A percentile compares a stretch with the other conserved stretches of the same genome.
Conservation (phyloP, 2,113 vertebrate species). For the Camelus bactrianus region DNA sequence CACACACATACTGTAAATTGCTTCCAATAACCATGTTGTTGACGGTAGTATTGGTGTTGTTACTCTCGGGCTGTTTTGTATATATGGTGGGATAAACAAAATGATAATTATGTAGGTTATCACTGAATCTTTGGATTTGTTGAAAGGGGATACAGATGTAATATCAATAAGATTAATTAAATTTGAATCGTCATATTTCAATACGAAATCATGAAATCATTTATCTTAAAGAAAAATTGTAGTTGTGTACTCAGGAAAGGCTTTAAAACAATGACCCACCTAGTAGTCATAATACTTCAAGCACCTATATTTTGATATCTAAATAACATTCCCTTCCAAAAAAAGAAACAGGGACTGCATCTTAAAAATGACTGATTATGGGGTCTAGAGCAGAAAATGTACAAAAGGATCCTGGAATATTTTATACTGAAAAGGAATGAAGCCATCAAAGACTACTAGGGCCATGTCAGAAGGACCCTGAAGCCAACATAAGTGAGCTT, state of each 20-base stretch:
- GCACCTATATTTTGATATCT: not conserved
- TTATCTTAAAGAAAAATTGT: conserved; percentile 7
- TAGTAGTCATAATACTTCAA: not conserved
- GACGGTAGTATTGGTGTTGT: not conserved
- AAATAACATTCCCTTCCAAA: not conserved
- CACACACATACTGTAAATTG: not conserved
- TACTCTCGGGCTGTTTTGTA: not conserved
- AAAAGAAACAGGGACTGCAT: not conserved
- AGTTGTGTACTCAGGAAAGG: not conserved
- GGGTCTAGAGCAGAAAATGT: not conserved
- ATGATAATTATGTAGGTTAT: not conserved
- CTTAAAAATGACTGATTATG: not conserved
- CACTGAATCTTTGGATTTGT: not conserved
- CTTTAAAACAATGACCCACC: not conserved
- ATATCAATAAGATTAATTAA: not conserved
- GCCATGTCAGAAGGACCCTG: not conserved
- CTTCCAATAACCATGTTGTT: not conserved
- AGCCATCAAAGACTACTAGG: not conserved
- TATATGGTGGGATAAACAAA: not conserved
- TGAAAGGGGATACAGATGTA: not conserved
- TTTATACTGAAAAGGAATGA: not conserved
- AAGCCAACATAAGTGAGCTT: not conserved
- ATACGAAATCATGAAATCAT: not conserved
- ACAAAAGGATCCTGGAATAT: not conserved
- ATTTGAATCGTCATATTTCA: not conserved